Evolutionary conservation across 1,140 invertebrate species (phyloP).

Genomic region (Pectinophora gossypiella): DNA sequence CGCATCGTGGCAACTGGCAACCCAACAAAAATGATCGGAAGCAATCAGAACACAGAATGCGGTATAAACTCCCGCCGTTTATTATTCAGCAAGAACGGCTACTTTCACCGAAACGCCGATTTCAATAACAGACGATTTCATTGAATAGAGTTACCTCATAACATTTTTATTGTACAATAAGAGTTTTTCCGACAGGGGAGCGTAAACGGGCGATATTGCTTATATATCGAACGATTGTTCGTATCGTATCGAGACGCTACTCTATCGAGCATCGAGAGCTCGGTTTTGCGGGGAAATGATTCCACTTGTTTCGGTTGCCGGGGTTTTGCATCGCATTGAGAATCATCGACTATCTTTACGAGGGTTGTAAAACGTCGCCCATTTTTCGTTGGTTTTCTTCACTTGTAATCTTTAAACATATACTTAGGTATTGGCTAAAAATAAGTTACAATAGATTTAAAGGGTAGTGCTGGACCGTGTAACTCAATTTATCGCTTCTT

Average conservation of each 20-base stretch:
- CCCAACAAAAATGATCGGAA: constrained; percentile 20
- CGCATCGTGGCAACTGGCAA: too few relatives aligned
- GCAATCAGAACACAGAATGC: constrained; percentile 41
- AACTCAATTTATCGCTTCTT: too few relatives aligned
- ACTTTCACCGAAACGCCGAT: constrained; percentile 56
- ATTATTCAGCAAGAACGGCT: constrained; percentile 49
- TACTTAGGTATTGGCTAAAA: too few relatives aligned
- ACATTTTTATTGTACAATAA: constrained; percentile 71
- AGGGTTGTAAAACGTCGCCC: too few relatives aligned
- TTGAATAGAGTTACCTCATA: constrained; percentile 70
- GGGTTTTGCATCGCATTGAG: not conserved
- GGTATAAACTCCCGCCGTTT: constrained; percentile 36
- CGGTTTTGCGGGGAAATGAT: not conserved
- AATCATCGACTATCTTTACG: too few relatives aligned
- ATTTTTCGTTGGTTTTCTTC: too few relatives aligned
- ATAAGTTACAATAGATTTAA: too few relatives aligned
- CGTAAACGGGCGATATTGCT: constrained; percentile 46
- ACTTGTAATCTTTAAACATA: too few relatives aligned
- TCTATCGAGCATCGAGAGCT: not conserved
- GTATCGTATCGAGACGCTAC: not conserved
- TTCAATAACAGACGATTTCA: constrained; percentile 64
- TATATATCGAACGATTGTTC: constrained; percentile 30
- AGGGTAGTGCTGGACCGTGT: too few relatives aligned
- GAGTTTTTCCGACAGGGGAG: constrained; percentile 45
- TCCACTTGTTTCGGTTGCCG: not conserved